Conservation (phyloP, 1,140 invertebrate species). For the Drosophila pectinifera region DNA sequence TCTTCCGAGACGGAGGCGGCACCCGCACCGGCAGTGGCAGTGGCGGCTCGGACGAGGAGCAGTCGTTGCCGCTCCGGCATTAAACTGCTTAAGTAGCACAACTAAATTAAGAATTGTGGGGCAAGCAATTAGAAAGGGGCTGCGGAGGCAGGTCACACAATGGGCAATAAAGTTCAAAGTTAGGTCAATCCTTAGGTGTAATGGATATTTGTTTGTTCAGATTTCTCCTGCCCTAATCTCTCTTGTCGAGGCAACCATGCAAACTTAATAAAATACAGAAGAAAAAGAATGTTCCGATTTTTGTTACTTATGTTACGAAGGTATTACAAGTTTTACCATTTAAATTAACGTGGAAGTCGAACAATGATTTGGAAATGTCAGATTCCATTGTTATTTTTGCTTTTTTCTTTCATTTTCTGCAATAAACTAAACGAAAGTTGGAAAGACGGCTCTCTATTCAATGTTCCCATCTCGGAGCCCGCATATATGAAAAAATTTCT, state of each 20-base stretch:
- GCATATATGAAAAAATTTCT: slow-evolving; percentile 33
- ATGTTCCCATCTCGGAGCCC: slow-evolving; percentile 4
- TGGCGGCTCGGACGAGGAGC: slow-evolving; percentile 19
- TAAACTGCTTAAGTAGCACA: slow-evolving; percentile 82
- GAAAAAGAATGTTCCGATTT: not conserved
- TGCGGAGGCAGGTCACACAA: slow-evolving; percentile 2
- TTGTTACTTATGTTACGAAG: not conserved
- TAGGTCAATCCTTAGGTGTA: slow-evolving; percentile 47
- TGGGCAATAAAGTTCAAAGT: slow-evolving; percentile 61
- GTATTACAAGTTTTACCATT: not conserved
- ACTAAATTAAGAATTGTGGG: slow-evolving; percentile 76
- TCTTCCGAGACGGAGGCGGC: slow-evolving; percentile 49
- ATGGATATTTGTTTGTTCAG: slow-evolving; percentile 37
- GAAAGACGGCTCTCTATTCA: slow-evolving; percentile 38
- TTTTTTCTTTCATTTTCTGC: not conserved
- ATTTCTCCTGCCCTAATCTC: slow-evolving; percentile 16
- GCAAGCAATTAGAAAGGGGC: slow-evolving; percentile 57
- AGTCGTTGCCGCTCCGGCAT: slow-evolving; percentile 43
- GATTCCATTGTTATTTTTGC: not conserved
- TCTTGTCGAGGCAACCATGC: not conserved
- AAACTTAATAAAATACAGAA: not conserved
- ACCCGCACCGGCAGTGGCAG: not conserved
- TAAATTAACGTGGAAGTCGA: not conserved
- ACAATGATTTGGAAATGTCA: not conserved
- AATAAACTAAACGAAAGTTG: slow-evolving; percentile 28